These are phyloP conservation scores for Eretmochelys imbricata DNA, from an alignment of 2,113 vertebrate genomes.

Conservation along the genomic window DNA sequence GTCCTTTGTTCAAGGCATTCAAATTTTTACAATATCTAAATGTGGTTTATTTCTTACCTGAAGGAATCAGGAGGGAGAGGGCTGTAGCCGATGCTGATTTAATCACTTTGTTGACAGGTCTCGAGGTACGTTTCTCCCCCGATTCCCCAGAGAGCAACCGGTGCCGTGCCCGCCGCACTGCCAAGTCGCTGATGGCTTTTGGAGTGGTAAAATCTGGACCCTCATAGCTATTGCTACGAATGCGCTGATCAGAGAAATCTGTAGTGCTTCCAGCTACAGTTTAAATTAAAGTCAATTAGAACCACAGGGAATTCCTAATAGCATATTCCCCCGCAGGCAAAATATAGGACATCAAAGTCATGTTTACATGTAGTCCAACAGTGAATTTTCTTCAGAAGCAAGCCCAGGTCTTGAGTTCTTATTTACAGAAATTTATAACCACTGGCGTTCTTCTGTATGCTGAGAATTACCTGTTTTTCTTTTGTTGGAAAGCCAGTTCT, in stretches of 20 bases:
- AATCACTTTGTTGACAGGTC: constrained; percentile 97
- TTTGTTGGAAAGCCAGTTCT: constrained; percentile 43
- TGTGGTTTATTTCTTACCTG: constrained; percentile 82
- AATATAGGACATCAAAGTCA: constrained; percentile 74
- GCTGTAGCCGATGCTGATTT: constrained; percentile 96
- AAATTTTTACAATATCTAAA: constrained; percentile 54
- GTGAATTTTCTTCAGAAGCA: constrained; percentile 72
- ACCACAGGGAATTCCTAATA: constrained; percentile 75
- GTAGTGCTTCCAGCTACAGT: constrained; percentile 84
- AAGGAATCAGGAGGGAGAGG: constrained; percentile 95
- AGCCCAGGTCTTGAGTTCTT: constrained; percentile 70
- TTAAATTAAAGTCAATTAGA: constrained; percentile 77
- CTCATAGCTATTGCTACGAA: constrained; percentile 72
- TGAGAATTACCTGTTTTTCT: constrained; percentile 59
- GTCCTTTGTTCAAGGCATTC: constrained; percentile 52
- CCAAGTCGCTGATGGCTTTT: constrained; percentile 96
- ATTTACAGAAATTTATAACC: constrained; percentile 61
- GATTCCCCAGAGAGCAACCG: constrained; percentile 93
- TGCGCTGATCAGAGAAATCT: constrained; percentile 79
- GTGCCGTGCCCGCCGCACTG: constrained; percentile 92
- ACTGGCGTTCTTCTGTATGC: constrained; percentile 35
- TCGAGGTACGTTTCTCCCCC: constrained; percentile 87
- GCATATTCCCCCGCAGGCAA: constrained; percentile 70
- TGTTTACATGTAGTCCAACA: constrained; percentile 75
- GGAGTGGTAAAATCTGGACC: constrained; percentile 84